These are phyloP conservation scores for Calidris pygmaea DNA, from an alignment of 2,113 vertebrate species.

Conservation along the genomic window DNA sequence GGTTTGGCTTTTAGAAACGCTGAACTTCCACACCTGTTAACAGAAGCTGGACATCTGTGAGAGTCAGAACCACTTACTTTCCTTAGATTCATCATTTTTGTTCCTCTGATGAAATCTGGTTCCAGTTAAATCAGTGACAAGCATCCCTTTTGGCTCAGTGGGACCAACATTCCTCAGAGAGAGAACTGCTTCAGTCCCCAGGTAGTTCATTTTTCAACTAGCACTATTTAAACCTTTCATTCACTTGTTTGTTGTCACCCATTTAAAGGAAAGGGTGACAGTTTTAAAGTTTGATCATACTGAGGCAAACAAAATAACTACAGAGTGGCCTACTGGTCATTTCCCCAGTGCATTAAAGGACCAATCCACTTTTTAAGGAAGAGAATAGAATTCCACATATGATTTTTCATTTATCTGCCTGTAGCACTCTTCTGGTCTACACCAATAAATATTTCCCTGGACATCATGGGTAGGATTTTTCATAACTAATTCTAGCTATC, in stretches of 20 bases:
- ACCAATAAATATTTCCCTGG: not conserved
- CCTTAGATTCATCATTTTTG: not conserved
- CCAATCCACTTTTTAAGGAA: not conserved
- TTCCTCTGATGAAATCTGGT: not conserved
- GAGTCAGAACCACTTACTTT: not conserved
- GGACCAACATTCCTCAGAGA: not conserved
- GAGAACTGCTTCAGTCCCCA: not conserved
- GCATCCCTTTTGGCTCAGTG: accelerated
- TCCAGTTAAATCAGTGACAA: not conserved
- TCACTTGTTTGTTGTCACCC: not conserved
- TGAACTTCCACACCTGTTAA: not conserved
- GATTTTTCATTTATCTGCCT: not conserved
- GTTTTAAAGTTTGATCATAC: not conserved
- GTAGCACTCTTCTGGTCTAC: not conserved
- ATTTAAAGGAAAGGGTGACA: not conserved
- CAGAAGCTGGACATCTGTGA: not conserved
- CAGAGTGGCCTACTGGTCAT: not conserved
- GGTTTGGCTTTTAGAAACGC: not conserved
- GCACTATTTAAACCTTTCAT: not conserved
- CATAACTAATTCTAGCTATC: not conserved
- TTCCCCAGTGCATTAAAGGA: not conserved
- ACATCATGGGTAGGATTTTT: not conserved
- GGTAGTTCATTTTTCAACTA: not conserved
- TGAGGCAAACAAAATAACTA: not conserved
- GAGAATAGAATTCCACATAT: not conserved